Conservation (phyloP, 1,140 invertebrate species). For the Cryptotermes secundus region DNA sequence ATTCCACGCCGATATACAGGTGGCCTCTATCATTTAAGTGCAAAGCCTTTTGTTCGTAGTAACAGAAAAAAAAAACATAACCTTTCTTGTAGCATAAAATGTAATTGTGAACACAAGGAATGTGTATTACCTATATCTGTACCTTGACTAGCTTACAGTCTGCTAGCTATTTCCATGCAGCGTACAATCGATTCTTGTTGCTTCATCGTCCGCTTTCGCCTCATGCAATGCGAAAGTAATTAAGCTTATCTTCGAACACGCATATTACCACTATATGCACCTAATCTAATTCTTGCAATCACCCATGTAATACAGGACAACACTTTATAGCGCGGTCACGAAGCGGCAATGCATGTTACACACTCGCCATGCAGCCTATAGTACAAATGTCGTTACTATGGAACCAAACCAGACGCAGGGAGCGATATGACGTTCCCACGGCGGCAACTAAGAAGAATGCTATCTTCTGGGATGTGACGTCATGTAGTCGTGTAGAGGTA, state of each 20-base stretch:
- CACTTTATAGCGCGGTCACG: neutral
- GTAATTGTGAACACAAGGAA: too few relatives aligned
- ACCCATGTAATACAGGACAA: slow-evolving; percentile 14
- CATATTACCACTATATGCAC: slow-evolving; percentile 8
- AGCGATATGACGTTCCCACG: too few relatives aligned
- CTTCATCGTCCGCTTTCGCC: neutral
- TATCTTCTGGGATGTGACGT: too few relatives aligned
- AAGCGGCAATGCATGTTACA: neutral
- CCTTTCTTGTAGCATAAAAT: too few relatives aligned
- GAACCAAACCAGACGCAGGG: too few relatives aligned
- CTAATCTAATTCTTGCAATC: slow-evolving; percentile 15
- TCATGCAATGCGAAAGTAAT: neutral
- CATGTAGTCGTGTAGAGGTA: too few relatives aligned
- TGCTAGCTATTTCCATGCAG: neutral
- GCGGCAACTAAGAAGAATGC: too few relatives aligned
- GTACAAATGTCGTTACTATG: neutral
- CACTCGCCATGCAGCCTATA: neutral
- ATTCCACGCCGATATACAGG: too few relatives aligned
- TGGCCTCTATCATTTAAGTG: too few relatives aligned
- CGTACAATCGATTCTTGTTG: neutral
- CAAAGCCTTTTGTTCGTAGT: too few relatives aligned
- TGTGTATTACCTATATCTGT: neutral
- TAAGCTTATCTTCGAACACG: neutral
- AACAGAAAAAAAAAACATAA: too few relatives aligned
- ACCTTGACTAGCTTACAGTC: neutral